Conservation (phyloP, 1,140 invertebrate genomes). For the Lithobius niger region DNA sequence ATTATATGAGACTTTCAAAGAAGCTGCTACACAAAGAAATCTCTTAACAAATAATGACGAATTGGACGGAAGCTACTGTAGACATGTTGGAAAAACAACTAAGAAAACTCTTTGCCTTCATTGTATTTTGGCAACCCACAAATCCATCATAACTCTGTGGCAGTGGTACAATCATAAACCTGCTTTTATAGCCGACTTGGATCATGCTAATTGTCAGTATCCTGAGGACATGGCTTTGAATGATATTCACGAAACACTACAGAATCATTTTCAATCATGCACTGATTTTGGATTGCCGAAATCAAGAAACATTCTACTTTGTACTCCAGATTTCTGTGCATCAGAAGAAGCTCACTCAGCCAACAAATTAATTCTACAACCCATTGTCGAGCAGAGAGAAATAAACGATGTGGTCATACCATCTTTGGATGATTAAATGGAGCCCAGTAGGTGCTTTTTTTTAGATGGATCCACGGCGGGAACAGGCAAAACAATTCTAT, state of each 20-base stretch:
- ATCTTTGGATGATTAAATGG: not conserved
- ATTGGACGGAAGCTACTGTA: not conserved
- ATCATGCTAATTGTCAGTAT: not conserved
- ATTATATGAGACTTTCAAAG: too few species aligned
- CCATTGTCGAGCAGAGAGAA: not conserved
- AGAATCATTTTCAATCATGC: too few species aligned
- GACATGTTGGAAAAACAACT: not conserved
- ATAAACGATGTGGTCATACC: not conserved
- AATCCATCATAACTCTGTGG: not conserved
- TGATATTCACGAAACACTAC: too few species aligned
- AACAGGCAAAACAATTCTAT: too few species aligned
- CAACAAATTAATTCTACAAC: not conserved
- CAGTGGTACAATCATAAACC: not conserved
- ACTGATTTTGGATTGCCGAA: too few species aligned
- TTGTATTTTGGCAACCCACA: not conserved
- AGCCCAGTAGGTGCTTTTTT: not conserved
- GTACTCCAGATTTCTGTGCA: too few species aligned
- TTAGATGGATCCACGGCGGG: slow-evolving; percentile 13
- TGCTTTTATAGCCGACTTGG: not conserved
- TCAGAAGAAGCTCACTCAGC: too few species aligned
- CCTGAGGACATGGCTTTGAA: not conserved
- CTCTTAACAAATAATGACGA: not conserved
- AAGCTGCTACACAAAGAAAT: not conserved
- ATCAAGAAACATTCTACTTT: not conserved
- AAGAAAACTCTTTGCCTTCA: not conserved